Percentiles rank a stretch among this genome's conserved stretches.
Conservation (phyloP, 1,140 invertebrate genomes). For the Drosophila subpulchrella region DNA sequence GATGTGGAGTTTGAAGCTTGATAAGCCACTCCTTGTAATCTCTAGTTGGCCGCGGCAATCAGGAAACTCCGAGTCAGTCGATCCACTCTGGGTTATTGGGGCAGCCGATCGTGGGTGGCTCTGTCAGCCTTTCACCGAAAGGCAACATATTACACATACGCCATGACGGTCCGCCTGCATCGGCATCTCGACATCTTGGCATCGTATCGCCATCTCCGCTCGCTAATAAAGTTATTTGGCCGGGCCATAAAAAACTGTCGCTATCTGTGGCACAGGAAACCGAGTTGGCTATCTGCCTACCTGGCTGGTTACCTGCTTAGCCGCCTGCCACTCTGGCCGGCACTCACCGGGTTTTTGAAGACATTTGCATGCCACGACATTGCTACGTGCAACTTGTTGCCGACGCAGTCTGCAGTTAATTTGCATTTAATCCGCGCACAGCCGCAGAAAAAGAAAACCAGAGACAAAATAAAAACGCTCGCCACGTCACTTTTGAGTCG, state of each 20-base stretch:
- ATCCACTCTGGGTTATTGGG: slow-evolving; percentile 79
- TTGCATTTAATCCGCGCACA: slow-evolving; percentile 75
- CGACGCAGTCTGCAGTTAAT: slow-evolving; percentile 71
- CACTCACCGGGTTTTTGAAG: slow-evolving; percentile 26
- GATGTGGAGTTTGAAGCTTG: neutral
- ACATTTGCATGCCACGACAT: slow-evolving; percentile 64
- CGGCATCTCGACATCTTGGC: slow-evolving; percentile 6
- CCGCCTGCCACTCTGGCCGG: slow-evolving; percentile 32
- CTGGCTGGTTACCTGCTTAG: slow-evolving; percentile 28
- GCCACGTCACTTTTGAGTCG: slow-evolving; percentile 55
- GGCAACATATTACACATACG: slow-evolving; percentile 50
- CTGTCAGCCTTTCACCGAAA: slow-evolving; percentile 69
- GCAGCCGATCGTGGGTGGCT: slow-evolving; percentile 72
- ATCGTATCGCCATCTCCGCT: slow-evolving; percentile 43
- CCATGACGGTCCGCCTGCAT: slow-evolving; percentile 28
- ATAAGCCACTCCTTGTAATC: slow-evolving; percentile 8
- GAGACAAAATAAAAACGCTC: slow-evolving; percentile 47
- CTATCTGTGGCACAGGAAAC: slow-evolving; percentile 79
- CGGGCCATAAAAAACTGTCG: slow-evolving; percentile 71
- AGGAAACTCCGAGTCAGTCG: slow-evolving; percentile 38
- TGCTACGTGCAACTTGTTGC: slow-evolving; percentile 80
- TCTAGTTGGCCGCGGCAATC: neutral
- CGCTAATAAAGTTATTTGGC: slow-evolving; percentile 78
- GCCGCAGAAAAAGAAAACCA: slow-evolving; percentile 22
- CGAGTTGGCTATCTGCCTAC: slow-evolving; percentile 30